phyloP scores from a whole-genome alignment of 2,797 vertebrate genomes.

The Microctenopoma steveboyesi region DNA sequence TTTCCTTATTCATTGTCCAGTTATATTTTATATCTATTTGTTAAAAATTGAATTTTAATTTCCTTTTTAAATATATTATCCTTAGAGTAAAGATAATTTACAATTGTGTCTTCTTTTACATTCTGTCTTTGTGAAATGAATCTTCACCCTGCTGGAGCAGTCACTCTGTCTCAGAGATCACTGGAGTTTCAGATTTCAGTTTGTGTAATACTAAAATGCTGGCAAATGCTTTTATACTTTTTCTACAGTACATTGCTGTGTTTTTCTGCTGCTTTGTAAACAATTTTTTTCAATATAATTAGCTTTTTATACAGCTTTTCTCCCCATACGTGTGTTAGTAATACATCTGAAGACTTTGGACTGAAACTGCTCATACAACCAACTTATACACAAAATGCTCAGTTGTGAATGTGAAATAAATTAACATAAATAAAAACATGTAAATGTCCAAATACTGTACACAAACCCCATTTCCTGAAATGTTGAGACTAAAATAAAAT shows the following conservation, averaged over 20 bases:
- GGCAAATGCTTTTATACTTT: not conserved
- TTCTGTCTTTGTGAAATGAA: too few relatives aligned
- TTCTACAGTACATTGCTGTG: not conserved
- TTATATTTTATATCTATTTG: not conserved
- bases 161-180: not conserved
- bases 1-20: not conserved
- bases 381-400: too few relatives aligned
- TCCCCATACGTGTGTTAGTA: not conserved
- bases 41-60: not conserved
- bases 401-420: too few relatives aligned
- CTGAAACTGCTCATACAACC: too few relatives aligned
- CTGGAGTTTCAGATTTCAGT: not conserved
- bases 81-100: not conserved
- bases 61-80: not conserved
- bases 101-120: not conserved
- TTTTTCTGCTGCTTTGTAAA: slow-evolving; percentile 15
- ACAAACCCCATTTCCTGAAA: too few relatives aligned
- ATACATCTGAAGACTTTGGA: not conserved
- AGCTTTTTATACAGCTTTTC: slow-evolving; percentile 29
- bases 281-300: not conserved
- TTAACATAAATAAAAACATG: too few relatives aligned
- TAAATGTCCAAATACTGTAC: too few relatives aligned
- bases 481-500: too few relatives aligned
- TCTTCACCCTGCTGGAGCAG: not conserved
- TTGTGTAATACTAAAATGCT: too few relatives aligned